Evolutionary conservation across 2,113 vertebrate species (phyloP).

Genomic region (Lucifuga dentata): DNA sequence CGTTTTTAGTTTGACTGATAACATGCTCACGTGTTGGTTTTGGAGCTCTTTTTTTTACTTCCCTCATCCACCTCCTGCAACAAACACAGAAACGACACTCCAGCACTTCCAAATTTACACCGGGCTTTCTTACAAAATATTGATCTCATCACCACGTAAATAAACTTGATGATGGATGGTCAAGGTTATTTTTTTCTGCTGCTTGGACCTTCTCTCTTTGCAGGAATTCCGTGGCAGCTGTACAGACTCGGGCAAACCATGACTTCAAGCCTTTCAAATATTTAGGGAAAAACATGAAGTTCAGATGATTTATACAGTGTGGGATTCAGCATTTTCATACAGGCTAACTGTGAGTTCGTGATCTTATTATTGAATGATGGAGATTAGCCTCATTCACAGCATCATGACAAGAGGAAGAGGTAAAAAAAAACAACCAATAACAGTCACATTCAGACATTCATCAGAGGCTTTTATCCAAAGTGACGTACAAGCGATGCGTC

Average conservation of each 20-base stretch:
- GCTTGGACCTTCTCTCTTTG: constrained; percentile 34
- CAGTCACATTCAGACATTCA: no score
- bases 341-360: no score
- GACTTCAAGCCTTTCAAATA: constrained; percentile 26
- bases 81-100: neutral
- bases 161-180: constrained; percentile 51
- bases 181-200: constrained; percentile 32
- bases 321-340: constrained; percentile 27
- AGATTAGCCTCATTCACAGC: no score
- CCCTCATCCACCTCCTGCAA: constrained; percentile 37
- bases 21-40: constrained; percentile 44
- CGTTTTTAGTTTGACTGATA: constrained; percentile 47
- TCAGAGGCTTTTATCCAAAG: no score
- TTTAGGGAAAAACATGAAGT: constrained; percentile 31
- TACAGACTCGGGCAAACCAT: constrained; percentile 38
- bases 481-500: no score
- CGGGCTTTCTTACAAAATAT: constrained; percentile 28
- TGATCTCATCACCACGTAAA: constrained; percentile 60
- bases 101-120: constrained; percentile 56
- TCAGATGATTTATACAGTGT: constrained; percentile 8
- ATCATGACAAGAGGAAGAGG: no score
- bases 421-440: no score
- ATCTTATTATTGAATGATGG: no score
- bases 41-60: constrained; percentile 35
- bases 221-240: constrained; percentile 21